Conservation (phyloP, 2,113 vertebrate species). For the Phylloscopus trochilus region DNA sequence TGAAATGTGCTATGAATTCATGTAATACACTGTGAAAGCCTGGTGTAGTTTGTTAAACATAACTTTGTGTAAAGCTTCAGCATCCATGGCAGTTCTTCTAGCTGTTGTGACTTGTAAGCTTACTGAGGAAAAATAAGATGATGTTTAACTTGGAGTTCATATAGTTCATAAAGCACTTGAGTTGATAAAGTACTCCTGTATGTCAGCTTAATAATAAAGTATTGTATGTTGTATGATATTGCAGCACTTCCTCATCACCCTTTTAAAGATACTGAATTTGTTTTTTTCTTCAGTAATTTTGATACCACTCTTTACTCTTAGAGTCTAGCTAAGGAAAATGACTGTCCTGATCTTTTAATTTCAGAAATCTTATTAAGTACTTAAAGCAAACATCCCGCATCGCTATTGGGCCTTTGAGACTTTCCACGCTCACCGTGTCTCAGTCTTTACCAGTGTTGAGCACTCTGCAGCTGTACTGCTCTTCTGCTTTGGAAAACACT, state of each 20-base stretch:
- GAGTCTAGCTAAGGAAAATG: not conserved
- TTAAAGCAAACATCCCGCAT: constrained; percentile 93
- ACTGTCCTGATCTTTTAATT: not conserved
- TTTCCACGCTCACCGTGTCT: constrained; percentile 88
- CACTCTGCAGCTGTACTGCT: constrained; percentile 90
- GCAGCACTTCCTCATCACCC: not conserved
- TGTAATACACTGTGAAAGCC: not conserved
- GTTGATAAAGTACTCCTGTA: not conserved
- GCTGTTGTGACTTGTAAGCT: not conserved
- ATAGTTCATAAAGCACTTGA: not conserved
- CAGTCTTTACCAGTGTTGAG: constrained; percentile 86
- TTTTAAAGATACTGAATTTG: not conserved
- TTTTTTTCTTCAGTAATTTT: not conserved
- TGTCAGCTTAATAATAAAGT: not conserved
- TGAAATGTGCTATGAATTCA: not conserved
- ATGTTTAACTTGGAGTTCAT: not conserved
- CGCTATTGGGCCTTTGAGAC: constrained; percentile 87
- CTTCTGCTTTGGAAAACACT: constrained; percentile 87
- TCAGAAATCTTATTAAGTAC: constrained; percentile 87
- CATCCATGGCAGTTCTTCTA: not conserved
- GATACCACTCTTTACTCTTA: not conserved
- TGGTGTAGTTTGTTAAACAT: not conserved
- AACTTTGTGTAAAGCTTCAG: not conserved
- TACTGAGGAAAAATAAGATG: not conserved
- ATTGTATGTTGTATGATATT: not conserved